Base-by-base conservation (phyloP, 2,113 vertebrate species). In the Tychaedon coryphoeus region DNA sequence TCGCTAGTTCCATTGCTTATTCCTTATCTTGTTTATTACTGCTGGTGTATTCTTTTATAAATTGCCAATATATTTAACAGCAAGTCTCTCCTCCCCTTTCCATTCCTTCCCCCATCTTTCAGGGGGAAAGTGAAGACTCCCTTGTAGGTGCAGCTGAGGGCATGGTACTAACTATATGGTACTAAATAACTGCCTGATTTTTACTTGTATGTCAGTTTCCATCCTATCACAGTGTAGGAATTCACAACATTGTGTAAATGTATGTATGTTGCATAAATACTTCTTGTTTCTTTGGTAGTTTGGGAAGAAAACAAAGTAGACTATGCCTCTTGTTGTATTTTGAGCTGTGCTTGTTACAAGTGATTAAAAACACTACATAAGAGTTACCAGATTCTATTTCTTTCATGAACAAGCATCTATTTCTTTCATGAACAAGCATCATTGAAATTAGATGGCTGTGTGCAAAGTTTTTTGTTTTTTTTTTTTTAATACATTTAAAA, bases 21-120 rank as follows among this genome's bases (percentile, higher is more conserved):
- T 88, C 4, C 9, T 29, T 64, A 22, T 9, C 31, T 90, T 78
- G 19, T 31, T 48, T 22, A 53, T 3, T 65, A 47, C 10, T 25
- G 4, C 4, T 75, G 29, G 14, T 0, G 1, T 57, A 9, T 5
- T 23, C 4, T 73, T 61, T 53, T 31, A 3, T 4, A 62, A 86
- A 57, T 2, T 1, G 0, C 13, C 8, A 8, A 3, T 54, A 14
- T 66, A 50, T 42, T 54, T 47, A 50, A 50, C 29, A 74, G 34
- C 4, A 42, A 16, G 6, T 86, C 31, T 81, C 25, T 4, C 6
- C 5, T 28, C 10, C 33, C 4, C 3, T 48, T 45, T 33, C 12
- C 17, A 19, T 29, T 29, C 8, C 1, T n/a, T 3, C 10, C 15
- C 1, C 4, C 2, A 9, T 50, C 4, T 78, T 38, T 15, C 28